A percentile compares a stretch with the other conserved stretches of the same genome.
phyloP scores from a whole-genome alignment of 2,888 invertebrate species.

The Patella depressa region DNA sequence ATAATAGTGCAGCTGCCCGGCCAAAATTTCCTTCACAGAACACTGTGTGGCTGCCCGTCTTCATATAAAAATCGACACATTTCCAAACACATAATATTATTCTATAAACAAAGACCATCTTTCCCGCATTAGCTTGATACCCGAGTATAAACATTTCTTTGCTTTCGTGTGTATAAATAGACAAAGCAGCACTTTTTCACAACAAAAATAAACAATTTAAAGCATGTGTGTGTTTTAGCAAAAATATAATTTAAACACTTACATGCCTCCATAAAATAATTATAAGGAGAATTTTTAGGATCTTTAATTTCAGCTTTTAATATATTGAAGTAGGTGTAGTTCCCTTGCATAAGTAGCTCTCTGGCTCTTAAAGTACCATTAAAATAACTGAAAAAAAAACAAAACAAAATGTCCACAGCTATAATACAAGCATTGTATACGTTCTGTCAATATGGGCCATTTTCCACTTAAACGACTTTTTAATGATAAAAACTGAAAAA shows the following conservation, averaged over 20 bases:
- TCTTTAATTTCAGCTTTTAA: slow-evolving; percentile 57
- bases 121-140: no score
- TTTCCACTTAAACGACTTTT: not conserved
- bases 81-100: no score
- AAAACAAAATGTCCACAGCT: not conserved
- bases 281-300: slow-evolving; percentile 46
- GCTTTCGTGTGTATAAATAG: no score
- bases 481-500: not conserved
- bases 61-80: no score
- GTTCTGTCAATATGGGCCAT: not conserved
- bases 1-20: no score
- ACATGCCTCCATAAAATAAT: slow-evolving; percentile 69
- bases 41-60: no score
- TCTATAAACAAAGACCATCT: no score
- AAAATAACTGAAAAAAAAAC: slow-evolving; percentile 52
- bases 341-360: slow-evolving; percentile 51
- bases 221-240: no score
- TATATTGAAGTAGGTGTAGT: slow-evolving; percentile 56
- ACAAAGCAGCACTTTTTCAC: no score
- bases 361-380: slow-evolving; percentile 62
- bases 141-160: no score
- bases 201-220: no score
- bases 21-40: no score
- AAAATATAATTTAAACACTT: slow-evolving; percentile 34
- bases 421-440: not conserved